Base-by-base conservation (phyloP, 2,888 invertebrate species). In the Elmis aenea region DNA sequence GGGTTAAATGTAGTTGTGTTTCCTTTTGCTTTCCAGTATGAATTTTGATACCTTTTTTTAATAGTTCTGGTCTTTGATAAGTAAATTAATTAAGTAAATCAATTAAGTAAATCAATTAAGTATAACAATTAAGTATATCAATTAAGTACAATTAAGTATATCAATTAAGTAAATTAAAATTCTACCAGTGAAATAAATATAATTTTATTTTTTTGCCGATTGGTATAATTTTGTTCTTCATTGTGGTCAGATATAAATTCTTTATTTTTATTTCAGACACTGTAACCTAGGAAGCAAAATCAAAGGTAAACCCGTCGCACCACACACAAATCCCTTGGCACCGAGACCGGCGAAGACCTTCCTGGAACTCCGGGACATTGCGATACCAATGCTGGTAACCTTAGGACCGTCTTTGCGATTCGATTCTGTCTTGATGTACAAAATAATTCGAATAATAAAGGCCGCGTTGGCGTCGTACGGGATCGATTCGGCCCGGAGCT, bases 341-440 rank as follows among this genome's bases (percentile, higher is more conserved):
- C 83, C 83, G 1, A 68, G 74, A 42, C 74, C 75, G 37, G 83
- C 84, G n/a, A 70, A 72, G 29, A 79, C 76, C 2, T 84, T 87
- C 53, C 69, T 77, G 16, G 85, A 89, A 33, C 71, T 95, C 48
- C 77, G 81, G 33, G 76, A 83, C 13, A 71, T 77, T 18, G 84
- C 89, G 5, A 79, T 94, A 60, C 92, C 94, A 2, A 91, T 96
- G 75, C 71, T 95, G 10, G 72, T 82, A 41, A 74, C 83, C 6
- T 72, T 97, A 26, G 97, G 97, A 2, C 87, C 96, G 0, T 83
- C 93, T 27, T 71, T 95, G 34, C 85, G 90, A 56, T 78, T 79
- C 54, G 92, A 96, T 70, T 85, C 93, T 1, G 80, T 91, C 43
- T 72, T 97, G 9, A 81, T 96, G 76, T 88, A 90, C 65, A 99